Evolutionary conservation across 2,888 invertebrate species (phyloP), one percentile per base, ranked within the genome.

Genomic region (Cheilosia soror): DNA sequence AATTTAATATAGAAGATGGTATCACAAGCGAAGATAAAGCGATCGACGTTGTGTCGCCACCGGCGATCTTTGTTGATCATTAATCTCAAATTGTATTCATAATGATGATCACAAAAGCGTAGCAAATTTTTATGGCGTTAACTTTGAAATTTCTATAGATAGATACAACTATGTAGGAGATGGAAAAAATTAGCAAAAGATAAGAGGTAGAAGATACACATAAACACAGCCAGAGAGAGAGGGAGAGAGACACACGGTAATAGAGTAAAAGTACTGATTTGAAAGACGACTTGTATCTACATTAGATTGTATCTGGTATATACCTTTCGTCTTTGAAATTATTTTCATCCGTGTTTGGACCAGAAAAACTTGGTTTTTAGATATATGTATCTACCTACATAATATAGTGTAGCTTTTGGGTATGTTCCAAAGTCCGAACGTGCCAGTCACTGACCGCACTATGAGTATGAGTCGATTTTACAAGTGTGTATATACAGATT

Each of bases 401-500:
- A 47, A 9, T 51, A n/a, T 37, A 6, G 49, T 65, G 63, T 75
- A 65, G 57, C 49, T 57, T 69, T 81, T 69, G 55, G 37, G 44
- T 76, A 53, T 75, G 60, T 79, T 75, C 58, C 84, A 84, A 84
- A 84, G 84, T 84, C 75, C 84, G 42, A 71, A 44, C 15, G 27
- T 53, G 47, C 65, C 75, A 84, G 84, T 80, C 84, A 84, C 60
- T 84, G 84, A 84, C 80, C 79, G 84, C 63, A 57, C 29, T 63
- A 66, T 66, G 73, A 25, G 44, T 33, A 44, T 55, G 60, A 40
- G 53, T 77, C 49, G 40, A 47, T 44, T 37, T 53, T 51, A 25
- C n/a, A 11, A 44, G 15, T 47, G 7, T 15, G 47, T 27, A 27
- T 27, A 27, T 51, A 27, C 5, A 53, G 71, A 71, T 60, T 72